Percentiles rank a stretch among this genome's conserved stretches.
phyloP scores from a whole-genome alignment of 2,797 vertebrate genomes.

The Poecilia velifera region DNA sequence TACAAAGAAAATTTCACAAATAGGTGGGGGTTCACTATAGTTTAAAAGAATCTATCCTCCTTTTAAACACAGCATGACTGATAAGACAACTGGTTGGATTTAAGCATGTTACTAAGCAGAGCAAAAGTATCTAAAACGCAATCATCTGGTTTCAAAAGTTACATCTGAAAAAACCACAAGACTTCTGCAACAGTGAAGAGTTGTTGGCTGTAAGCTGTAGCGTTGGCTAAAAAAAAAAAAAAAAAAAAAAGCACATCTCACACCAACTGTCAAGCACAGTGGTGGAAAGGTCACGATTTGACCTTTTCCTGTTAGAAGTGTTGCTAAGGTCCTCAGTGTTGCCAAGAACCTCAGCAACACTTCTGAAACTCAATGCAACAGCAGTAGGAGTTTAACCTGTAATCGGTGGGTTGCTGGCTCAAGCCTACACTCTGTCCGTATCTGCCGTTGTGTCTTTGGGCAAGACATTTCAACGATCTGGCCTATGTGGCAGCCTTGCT shows the following conservation, averaged over 20 bases:
- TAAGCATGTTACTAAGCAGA: neutral
- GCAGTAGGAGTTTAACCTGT: no score
- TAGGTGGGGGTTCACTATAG: neutral
- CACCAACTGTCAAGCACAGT: neutral
- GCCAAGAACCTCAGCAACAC: neutral
- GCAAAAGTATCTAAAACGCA: neutral
- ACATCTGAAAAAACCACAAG: neutral
- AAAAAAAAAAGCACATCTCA: neutral
- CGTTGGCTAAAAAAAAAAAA: neutral
- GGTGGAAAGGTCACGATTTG: neutral
- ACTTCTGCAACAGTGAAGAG: neutral
- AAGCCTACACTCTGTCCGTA: no score
- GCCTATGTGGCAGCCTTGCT: no score
- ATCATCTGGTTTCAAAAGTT: neutral
- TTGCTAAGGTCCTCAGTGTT: no score
- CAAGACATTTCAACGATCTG: no score
- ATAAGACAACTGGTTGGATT: neutral
- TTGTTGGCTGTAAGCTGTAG: neutral
- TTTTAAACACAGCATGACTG: neutral
- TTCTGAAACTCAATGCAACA: neutral
- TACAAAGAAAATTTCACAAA: neutral
- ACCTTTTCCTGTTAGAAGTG: neutral
- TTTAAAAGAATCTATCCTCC: neutral
- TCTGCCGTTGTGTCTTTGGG: no score
- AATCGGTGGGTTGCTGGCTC: no score